phyloP scores from a whole-genome alignment of 2,888 invertebrate genomes.

The Acanthosepion pharaonis region DNA sequence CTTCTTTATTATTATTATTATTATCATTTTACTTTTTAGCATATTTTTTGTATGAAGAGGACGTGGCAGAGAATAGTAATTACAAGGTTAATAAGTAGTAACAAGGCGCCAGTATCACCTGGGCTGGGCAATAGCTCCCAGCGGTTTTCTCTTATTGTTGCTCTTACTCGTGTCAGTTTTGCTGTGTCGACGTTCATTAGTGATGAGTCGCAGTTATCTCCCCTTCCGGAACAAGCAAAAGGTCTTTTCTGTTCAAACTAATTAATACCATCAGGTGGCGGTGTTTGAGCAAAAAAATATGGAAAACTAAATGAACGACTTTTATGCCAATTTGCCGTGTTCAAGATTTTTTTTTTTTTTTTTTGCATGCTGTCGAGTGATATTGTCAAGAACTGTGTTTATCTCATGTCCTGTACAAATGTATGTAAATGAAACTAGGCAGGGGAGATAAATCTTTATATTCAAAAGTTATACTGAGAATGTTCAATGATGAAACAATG shows the following conservation, averaged over 20 bases:
- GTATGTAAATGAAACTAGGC: not conserved
- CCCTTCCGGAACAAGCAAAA: constrained; percentile 33
- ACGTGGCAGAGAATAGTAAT: not conserved
- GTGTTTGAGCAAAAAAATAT: not conserved
- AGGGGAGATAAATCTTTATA: constrained; percentile 6
- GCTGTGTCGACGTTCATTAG: not conserved
- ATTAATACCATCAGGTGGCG: constrained; percentile 23
- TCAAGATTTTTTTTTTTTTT: not conserved
- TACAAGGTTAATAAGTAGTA: constrained; percentile 22
- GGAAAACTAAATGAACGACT: constrained; percentile 18
- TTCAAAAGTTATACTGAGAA: not conserved
- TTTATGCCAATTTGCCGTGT: not conserved
- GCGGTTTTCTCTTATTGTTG: constrained; percentile 16
- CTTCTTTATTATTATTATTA: not conserved
- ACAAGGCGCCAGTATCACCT: constrained; percentile 33
- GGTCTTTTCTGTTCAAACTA: constrained; percentile 10
- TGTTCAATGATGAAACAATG: not conserved
- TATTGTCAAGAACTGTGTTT: not conserved
- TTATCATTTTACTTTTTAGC: not conserved
- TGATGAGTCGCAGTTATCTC: constrained; percentile 25
- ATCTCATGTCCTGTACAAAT: not conserved
- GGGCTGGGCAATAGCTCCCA: not conserved
- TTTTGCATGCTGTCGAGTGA: not conserved
- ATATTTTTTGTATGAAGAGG: not conserved
- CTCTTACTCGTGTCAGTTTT: not conserved